These are phyloP conservation scores for Timema podura DNA, from an alignment of 2,888 invertebrate genomes.

Conservation along the genomic window DNA sequence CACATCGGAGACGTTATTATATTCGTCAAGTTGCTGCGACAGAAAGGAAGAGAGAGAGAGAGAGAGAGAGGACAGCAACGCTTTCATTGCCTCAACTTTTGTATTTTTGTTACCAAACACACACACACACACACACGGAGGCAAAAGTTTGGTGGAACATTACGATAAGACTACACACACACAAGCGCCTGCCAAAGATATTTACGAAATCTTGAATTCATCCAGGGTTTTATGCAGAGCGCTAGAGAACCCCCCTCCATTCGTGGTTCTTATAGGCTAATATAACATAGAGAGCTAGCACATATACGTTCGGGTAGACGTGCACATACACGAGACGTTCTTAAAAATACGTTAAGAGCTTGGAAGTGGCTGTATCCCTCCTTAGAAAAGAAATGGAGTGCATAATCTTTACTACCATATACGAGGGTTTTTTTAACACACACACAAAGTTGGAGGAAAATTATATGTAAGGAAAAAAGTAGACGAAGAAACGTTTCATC, in stretches of 20 bases:
- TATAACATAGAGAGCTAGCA: too few relatives aligned
- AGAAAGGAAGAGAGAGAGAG: neutral
- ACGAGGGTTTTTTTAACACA: too few relatives aligned
- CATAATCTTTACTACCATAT: conserved; percentile 1
- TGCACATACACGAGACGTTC: too few relatives aligned
- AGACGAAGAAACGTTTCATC: too few relatives aligned
- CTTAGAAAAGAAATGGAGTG: conserved; percentile 13
- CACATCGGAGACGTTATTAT: conserved; percentile 11
- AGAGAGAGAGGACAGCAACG: neutral
- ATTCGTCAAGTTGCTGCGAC: conserved; percentile 13
- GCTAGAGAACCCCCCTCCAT: too few relatives aligned
- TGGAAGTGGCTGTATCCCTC: too few relatives aligned
- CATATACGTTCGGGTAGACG: too few relatives aligned
- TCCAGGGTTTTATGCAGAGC: conserved; percentile 21
- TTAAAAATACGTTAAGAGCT: too few relatives aligned
- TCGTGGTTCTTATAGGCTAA: too few relatives aligned
- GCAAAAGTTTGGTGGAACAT: conserved; percentile 14
- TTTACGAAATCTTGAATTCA: conserved; percentile 24
- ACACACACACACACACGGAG: conserved; percentile 12
- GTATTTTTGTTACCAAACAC: conserved; percentile 3
- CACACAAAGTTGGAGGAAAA: too few relatives aligned
- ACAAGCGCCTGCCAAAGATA: neutral
- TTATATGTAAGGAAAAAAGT: too few relatives aligned
- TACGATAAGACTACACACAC: conserved; percentile 18
- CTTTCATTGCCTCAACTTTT: conserved; percentile 10